Evolutionary conservation across 1,140 invertebrate species (phyloP), one percentile per base, ranked within the genome.

Genomic region (Trichogramma pretiosum): DNA sequence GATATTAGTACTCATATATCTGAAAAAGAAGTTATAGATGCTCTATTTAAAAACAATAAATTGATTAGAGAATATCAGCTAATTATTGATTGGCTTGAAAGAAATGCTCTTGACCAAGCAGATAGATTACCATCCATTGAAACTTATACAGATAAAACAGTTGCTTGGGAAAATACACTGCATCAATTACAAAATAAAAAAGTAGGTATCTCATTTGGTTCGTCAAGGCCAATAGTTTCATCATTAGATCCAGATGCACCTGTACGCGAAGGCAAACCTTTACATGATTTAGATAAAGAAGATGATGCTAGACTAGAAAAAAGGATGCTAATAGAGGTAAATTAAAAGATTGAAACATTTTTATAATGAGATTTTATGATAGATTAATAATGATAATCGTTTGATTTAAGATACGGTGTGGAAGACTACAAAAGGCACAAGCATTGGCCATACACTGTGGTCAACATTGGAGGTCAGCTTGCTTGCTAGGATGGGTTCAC

Each of bases 191-290:
- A 84, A 53, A 77, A 77, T 66, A 70, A 73, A 58, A 63, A 57
- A 42, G 40, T 35, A 41, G 70, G 70, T 2, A 76, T 81, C 11
- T 72, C 75, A 0, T 82, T 82, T 59, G 49, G 59, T 11, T 77
- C 75, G 22, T 68, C 70, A 2, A 67, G 77, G 36, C 72, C 77
- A 44, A 73, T 88, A 39, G 80, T 92, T 0, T 78, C 81, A 11
- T 78, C 80, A 54, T 70, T 97, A 56, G 93, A 98, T 73, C 93
- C 93, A n/a, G 93, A 98, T 81, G 92, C 92, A 24, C 84, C 88
- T 0, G 70, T 81, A 17, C 75, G 90, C 47, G 82, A 94, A 60
- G 82, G 82, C 16, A 83, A 79, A 62, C 78, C 79, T 18, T 70
- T 97, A 14, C 91, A 95, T 70, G 85, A 92, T 61, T 72, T 95